phyloP scores from a whole-genome alignment of 1,140 invertebrate genomes.

The Uloborus diversus region DNA sequence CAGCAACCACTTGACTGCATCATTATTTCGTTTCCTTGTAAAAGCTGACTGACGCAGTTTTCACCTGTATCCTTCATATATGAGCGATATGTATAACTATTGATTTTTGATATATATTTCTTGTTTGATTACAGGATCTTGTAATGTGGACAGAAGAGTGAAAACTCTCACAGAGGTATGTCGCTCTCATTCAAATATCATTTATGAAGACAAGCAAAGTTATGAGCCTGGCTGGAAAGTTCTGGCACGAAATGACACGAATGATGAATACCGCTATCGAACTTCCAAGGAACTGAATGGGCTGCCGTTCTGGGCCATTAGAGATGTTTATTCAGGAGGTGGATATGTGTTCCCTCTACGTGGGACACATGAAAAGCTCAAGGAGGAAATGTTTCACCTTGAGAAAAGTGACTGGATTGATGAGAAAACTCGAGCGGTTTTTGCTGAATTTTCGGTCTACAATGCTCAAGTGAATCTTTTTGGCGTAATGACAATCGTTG shows the following conservation, averaged over 20 bases:
- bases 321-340: constrained; percentile 69
- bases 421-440: constrained; percentile 69
- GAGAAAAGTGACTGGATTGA: constrained; percentile 69
- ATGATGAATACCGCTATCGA: constrained; percentile 65
- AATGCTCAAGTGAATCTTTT: constrained; percentile 71
- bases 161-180: constrained; percentile 56
- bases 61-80: too few relatives aligned
- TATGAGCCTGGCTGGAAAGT: constrained; percentile 63
- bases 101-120: not conserved
- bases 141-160: constrained; percentile 58
- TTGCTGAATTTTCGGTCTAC: constrained; percentile 71
- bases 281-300: constrained; percentile 65
- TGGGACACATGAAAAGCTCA: constrained; percentile 64
- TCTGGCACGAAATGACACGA: constrained; percentile 56
- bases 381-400: constrained; percentile 63
- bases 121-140: constrained; percentile 56
- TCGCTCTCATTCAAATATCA: constrained; percentile 58
- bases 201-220: constrained; percentile 60
- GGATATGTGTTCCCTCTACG: constrained; percentile 69
- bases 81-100: not conserved
- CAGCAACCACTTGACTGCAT: too few relatives aligned
- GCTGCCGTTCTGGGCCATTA: constrained; percentile 66
- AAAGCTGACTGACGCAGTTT: too few relatives aligned
- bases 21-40: too few relatives aligned
- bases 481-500: constrained; percentile 67